Conservation (phyloP, 2,113 vertebrate species). For the Ciconia stormi region DNA sequence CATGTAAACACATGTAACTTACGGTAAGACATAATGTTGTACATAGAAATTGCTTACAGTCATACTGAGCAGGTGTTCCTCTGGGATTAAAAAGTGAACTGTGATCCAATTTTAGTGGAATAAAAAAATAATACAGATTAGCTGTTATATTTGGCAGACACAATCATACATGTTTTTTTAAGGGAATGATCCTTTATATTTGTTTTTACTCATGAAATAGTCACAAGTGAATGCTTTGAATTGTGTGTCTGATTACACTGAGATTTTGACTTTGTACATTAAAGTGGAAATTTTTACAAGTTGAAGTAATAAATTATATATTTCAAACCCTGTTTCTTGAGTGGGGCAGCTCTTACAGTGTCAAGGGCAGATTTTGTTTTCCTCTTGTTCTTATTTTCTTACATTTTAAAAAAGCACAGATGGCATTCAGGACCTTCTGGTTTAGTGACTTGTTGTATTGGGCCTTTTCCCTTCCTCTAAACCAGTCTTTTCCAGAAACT, state of each 20-base stretch:
- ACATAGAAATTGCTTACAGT: neutral
- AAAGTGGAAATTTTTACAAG: neutral
- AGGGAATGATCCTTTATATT: neutral
- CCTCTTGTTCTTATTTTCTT: neutral
- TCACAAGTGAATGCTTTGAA: neutral
- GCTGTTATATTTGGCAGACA: conserved; percentile 34
- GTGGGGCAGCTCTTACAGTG: neutral
- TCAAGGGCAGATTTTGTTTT: neutral
- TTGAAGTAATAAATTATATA: neutral
- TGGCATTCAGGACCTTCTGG: neutral
- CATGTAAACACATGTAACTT: neutral
- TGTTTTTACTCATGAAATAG: neutral
- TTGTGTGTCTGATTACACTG: neutral
- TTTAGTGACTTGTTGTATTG: neutral
- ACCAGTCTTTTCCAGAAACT: neutral
- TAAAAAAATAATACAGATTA: conserved; percentile 35
- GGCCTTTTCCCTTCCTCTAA: neutral
- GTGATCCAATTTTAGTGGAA: neutral
- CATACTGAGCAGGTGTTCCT: neutral
- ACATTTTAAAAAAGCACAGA: neutral
- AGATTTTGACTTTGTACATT: neutral
- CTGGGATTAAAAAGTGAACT: conserved; percentile 12
- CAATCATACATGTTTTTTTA: neutral
- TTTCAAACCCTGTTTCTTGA: neutral
- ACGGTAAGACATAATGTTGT: neutral